phyloP scores from a whole-genome alignment of 2,113 vertebrate species.

The Rousettus leschenaultii region DNA sequence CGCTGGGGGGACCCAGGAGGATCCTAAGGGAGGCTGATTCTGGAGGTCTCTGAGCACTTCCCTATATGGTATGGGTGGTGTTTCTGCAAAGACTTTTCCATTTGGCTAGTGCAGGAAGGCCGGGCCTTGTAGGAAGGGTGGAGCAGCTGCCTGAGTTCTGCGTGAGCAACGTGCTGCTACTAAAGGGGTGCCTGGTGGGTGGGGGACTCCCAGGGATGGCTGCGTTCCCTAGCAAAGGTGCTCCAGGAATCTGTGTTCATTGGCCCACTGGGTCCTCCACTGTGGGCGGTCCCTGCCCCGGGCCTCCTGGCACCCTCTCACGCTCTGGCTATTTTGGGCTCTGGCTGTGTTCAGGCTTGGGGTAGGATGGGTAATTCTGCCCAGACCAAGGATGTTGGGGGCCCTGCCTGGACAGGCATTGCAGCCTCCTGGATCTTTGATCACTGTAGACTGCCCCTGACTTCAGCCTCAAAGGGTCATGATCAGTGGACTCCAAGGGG shows the following conservation, averaged over 20 bases:
- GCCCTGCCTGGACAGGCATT: background rate
- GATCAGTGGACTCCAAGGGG: background rate
- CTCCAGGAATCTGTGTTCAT: background rate
- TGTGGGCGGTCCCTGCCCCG: background rate
- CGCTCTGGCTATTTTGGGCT: conserved; percentile 63
- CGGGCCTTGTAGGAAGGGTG: background rate
- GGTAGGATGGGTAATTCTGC: conserved; percentile 37
- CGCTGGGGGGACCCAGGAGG: background rate
- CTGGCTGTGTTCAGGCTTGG: conserved; percentile 42
- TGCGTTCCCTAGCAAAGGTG: background rate
- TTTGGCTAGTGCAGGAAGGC: conserved; percentile 39
- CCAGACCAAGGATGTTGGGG: conserved; percentile 13
- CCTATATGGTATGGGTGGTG: background rate
- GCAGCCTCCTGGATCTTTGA: background rate
- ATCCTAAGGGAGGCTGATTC: background rate
- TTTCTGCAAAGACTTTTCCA: conserved; percentile 37
- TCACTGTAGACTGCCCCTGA: background rate
- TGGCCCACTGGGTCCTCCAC: background rate
- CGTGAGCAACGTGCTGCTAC: conserved; percentile 43
- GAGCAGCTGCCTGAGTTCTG: background rate
- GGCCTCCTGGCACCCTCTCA: conserved; percentile 57
- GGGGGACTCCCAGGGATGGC: conserved; percentile 36
- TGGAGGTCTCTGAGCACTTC: background rate
- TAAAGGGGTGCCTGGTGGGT: background rate
- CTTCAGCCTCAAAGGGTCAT: background rate